Percentiles rank a stretch among this genome's conserved stretches.
These are phyloP conservation scores for Chloroceryle amazona DNA, from an alignment of 2,797 vertebrate species.

Conservation along the genomic window DNA sequence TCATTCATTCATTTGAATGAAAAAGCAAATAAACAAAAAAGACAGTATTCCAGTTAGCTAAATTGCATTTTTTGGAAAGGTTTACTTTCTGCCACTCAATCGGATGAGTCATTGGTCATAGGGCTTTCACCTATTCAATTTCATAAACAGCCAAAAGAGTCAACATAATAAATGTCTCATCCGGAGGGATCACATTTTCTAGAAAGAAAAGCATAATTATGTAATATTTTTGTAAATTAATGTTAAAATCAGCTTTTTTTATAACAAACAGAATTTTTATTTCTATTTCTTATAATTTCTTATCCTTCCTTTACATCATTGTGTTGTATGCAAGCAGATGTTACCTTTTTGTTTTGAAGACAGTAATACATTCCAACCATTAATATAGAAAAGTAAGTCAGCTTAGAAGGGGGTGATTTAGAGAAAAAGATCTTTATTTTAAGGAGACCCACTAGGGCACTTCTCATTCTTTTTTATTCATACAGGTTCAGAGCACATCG, in stretches of 20 bases:
- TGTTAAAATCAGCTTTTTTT: background rate
- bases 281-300: background rate
- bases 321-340: background rate
- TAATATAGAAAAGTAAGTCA: background rate
- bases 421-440: background rate
- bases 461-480: background rate
- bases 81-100: background rate
- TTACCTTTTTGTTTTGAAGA: background rate
- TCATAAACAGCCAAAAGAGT: background rate
- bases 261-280: background rate
- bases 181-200: background rate
- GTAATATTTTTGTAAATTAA: background rate
- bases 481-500: background rate
- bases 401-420: background rate
- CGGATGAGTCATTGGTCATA: background rate
- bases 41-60: background rate
- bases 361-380: background rate
- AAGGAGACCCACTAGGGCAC: background rate
- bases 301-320: background rate
- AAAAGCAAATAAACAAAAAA: background rate
- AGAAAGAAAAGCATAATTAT: background rate
- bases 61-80: background rate
- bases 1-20: background rate
- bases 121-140: background rate
- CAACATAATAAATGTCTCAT: background rate